These are phyloP conservation scores for Brachycybe producta DNA, from an alignment of 2,888 invertebrate genomes.

Conservation along the genomic window DNA sequence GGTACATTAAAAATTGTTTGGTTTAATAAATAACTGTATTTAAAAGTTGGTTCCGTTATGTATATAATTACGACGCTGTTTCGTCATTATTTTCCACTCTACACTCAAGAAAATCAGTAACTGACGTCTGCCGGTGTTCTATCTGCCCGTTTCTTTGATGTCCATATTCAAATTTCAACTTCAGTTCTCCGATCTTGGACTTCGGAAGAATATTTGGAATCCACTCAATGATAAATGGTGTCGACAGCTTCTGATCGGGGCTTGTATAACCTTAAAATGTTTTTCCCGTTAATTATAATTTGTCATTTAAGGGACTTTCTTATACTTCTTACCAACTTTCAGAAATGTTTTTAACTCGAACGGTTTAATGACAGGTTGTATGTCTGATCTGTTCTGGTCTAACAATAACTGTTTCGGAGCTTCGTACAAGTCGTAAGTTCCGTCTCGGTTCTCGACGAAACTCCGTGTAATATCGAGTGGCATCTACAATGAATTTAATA, in stretches of 20 bases:
- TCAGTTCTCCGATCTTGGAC: slow-evolving; percentile 56
- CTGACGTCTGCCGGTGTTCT: slow-evolving; percentile 9
- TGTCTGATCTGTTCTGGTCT: slow-evolving; percentile 26
- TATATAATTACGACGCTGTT: too few relatives aligned
- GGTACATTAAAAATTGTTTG: too few relatives aligned
- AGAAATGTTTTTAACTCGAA: slow-evolving; percentile 48
- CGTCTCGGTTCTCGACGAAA: slow-evolving; percentile 48
- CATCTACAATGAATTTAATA: slow-evolving; percentile 39
- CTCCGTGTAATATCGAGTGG: slow-evolving; percentile 49
- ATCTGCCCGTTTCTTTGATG: slow-evolving; percentile 44
- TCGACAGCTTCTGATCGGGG: slow-evolving; percentile 44
- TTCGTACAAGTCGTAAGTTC: slow-evolving; percentile 40
- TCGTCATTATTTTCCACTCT: too few relatives aligned
- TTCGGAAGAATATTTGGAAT: slow-evolving; percentile 55
- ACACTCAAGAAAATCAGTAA: too few relatives aligned
- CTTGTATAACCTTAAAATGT: slow-evolving; percentile 38
- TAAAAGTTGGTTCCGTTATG: too few relatives aligned
- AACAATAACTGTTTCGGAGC: slow-evolving; percentile 29
- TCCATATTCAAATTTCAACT: slow-evolving; percentile 56
- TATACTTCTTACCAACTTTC: slow-evolving; percentile 51
- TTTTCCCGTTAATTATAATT: background rate
- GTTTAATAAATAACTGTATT: background rate
- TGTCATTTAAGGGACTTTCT: too few relatives aligned
- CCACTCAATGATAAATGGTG: slow-evolving; percentile 61
- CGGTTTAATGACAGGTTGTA: slow-evolving; percentile 40